Evolutionary conservation across 1,140 invertebrate species (phyloP).

Genomic region (Drosophila pallidifrons): DNA sequence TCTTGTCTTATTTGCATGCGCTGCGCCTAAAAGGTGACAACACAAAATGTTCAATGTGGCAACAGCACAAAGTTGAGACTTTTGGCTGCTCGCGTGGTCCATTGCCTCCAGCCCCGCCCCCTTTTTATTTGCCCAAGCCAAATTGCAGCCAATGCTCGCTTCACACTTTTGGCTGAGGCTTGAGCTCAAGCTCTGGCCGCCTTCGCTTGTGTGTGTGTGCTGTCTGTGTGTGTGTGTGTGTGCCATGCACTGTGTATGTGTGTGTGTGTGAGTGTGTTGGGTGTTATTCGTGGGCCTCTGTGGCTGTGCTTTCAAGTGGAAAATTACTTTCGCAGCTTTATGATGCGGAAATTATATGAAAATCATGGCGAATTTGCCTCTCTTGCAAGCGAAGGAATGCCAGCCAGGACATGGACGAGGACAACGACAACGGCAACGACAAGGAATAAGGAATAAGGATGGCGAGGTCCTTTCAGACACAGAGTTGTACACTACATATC

Average conservation of each 20-base stretch:
- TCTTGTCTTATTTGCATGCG: conserved; percentile 69
- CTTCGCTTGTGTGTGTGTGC: neutral
- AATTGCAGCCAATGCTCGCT: conserved; percentile 15
- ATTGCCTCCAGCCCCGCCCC: neutral
- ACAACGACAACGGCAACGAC: neutral
- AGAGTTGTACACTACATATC: conserved; percentile 34
- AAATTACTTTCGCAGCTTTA: conserved; percentile 85
- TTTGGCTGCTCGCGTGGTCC: conserved; percentile 11
- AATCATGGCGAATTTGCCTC: conserved; percentile 82
- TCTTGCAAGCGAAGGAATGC: conserved; percentile 69
- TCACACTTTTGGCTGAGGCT: conserved; percentile 40
- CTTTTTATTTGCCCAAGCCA: neutral
- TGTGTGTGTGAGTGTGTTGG: neutral
- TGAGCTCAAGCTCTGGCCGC: neutral
- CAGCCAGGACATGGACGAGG: conserved; percentile 5
- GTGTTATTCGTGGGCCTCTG: conserved; percentile 23
- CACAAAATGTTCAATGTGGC: conserved; percentile 80
- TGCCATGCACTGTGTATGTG: too few relatives aligned
- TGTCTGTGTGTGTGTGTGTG: too few relatives aligned
- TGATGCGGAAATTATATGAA: conserved; percentile 85
- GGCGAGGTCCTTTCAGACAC: conserved; percentile 13
- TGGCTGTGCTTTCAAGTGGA: conserved; percentile 83
- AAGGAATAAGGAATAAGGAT: neutral
- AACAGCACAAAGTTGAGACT: conserved; percentile 49
- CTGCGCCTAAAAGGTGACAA: conserved; percentile 71